Conservation (phyloP, 2,888 invertebrate genomes). For the Blera fallax region DNA sequence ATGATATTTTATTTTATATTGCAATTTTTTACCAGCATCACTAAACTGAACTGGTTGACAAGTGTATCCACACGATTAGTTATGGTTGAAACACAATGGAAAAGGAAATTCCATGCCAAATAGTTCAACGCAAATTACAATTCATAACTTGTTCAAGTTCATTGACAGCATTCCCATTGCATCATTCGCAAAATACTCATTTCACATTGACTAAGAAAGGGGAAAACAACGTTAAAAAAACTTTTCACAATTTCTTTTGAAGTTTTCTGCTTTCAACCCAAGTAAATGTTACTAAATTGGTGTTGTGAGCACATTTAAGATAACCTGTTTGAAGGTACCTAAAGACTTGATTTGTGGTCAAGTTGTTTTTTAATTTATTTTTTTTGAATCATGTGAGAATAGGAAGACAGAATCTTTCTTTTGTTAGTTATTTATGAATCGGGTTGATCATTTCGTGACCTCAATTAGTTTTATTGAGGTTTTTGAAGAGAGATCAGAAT, state of each 20-base stretch:
- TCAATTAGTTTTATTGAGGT: neutral
- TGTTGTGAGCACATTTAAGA: neutral
- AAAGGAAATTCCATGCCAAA: neutral
- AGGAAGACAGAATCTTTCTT: neutral
- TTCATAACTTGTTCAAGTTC: neutral
- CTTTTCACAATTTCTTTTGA: neutral
- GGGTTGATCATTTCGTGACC: neutral
- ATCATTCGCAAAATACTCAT: neutral
- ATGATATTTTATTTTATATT: neutral
- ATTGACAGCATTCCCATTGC: conserved; percentile 7
- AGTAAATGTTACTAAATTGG: neutral
- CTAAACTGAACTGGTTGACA: neutral
- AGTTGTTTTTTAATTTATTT: neutral
- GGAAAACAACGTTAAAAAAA: neutral
- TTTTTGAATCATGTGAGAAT: conserved; percentile 13
- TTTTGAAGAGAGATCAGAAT: neutral
- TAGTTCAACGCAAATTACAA: neutral
- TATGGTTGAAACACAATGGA: neutral
- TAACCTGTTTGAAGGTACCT: neutral
- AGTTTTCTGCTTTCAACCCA: neutral
- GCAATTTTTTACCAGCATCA: neutral
- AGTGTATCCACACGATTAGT: neutral
- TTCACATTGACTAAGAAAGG: neutral
- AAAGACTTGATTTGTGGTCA: neutral
- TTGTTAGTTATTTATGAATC: neutral